phyloP scores from a whole-genome alignment of 2,888 invertebrate species.

The Cerastis rubricosa region DNA sequence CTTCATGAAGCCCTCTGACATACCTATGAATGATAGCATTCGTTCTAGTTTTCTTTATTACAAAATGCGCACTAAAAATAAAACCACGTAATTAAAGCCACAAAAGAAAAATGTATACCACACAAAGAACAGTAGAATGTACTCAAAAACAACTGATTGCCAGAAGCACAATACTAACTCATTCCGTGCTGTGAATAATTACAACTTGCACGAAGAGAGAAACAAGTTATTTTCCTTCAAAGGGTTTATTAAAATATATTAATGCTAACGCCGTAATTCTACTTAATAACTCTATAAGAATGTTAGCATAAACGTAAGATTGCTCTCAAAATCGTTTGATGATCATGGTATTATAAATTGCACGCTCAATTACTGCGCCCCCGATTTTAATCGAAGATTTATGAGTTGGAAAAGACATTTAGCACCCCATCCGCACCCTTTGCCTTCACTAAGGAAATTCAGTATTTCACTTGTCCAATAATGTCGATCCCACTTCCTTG shows the following conservation, averaged over 20 bases:
- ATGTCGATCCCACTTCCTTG: slow-evolving; percentile 49
- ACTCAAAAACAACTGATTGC: slow-evolving; percentile 48
- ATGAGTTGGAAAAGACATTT: slow-evolving; percentile 77
- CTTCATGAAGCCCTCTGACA: neutral
- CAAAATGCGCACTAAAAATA: slow-evolving; percentile 7
- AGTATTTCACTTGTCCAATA: slow-evolving; percentile 72
- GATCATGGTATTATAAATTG: slow-evolving; percentile 66
- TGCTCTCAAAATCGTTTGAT: slow-evolving; percentile 44
- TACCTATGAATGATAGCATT: neutral
- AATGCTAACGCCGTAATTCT: neutral
- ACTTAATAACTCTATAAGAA: slow-evolving; percentile 13
- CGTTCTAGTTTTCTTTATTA: neutral
- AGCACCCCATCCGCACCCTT: slow-evolving; percentile 77
- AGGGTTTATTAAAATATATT: slow-evolving; percentile 33
- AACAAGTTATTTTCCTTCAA: slow-evolving; percentile 33
- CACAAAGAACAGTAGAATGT: slow-evolving; percentile 42
- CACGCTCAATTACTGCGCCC: slow-evolving; percentile 70
- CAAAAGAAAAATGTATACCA: slow-evolving; percentile 29
- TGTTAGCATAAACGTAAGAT: slow-evolving; percentile 16
- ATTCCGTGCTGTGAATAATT: slow-evolving; percentile 57
- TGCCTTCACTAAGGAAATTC: slow-evolving; percentile 69
- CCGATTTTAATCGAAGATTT: slow-evolving; percentile 76
- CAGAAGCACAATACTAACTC: slow-evolving; percentile 33
- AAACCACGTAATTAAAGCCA: neutral
- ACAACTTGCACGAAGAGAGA: slow-evolving; percentile 41